A percentile compares a stretch with the other conserved stretches of the same genome.
These are phyloP conservation scores for Bos taurus DNA, from an alignment of 2,113 vertebrate species.

Conservation along the genomic window ARS-UCD2.0 NC_037329.1:72624501-72625000, in stretches of 20 bases:
- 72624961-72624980: conserved; percentile 87
- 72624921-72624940: conserved; percentile 42
- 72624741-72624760: conserved; percentile 58
- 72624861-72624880: conserved; percentile 74
- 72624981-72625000: conserved; percentile 82
- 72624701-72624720: conserved; percentile 16
- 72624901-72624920: conserved; percentile 70
- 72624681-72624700: background rate
- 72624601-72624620: background rate
- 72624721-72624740: conserved; percentile 59
- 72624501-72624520: background rate
- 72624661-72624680: conserved; percentile 39
- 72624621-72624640: background rate
- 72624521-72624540: background rate
- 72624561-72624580: conserved; percentile 30
- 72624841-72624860: conserved; percentile 65
- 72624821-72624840: conserved; percentile 54
- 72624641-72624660: background rate
- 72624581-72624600: conserved; percentile 8
- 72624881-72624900: conserved; percentile 72
- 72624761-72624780: conserved; percentile 66
- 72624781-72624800: conserved; percentile 59
- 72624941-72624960: conserved; percentile 80
- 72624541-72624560: background rate
- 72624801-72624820: conserved; percentile 69